Conservation (phyloP, 2,113 vertebrate species). For the Choloepus hoffmanni region DNA sequence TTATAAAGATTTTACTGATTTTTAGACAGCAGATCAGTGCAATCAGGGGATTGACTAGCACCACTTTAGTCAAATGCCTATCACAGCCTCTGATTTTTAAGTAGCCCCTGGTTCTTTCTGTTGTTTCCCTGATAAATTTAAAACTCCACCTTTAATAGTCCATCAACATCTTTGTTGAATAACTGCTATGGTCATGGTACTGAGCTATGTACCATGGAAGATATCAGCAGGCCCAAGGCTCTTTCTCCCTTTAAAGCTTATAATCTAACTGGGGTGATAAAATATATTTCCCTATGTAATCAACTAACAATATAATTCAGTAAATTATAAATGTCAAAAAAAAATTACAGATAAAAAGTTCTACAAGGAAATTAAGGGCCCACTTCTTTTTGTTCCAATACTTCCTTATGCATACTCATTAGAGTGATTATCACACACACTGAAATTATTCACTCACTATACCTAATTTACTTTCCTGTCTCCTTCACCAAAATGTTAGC, state of each 20-base stretch:
- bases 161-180: background rate
- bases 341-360: background rate
- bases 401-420: background rate
- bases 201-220: background rate
- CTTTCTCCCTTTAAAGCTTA: background rate
- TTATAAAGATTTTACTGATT: slow-evolving; percentile 1
- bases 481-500: slow-evolving; percentile 29
- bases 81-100: background rate
- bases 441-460: background rate
- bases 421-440: slow-evolving; percentile 18
- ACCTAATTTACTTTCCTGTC: slow-evolving; percentile 14
- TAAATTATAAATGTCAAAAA: slow-evolving; percentile 47
- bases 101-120: background rate
- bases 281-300: slow-evolving; percentile 21
- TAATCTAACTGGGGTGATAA: background rate
- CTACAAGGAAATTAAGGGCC: background rate
- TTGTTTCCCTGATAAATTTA: slow-evolving; percentile 28
- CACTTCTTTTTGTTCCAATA: background rate
- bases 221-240: background rate
- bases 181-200: background rate
- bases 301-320: background rate
- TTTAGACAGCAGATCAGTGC: background rate
- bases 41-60: background rate
- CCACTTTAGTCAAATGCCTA: background rate
- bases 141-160: slow-evolving; percentile 15